These are phyloP conservation scores for Cyrtonyx montezumae DNA, from an alignment of 2,113 vertebrate species.

Conservation along the genomic window DNA sequence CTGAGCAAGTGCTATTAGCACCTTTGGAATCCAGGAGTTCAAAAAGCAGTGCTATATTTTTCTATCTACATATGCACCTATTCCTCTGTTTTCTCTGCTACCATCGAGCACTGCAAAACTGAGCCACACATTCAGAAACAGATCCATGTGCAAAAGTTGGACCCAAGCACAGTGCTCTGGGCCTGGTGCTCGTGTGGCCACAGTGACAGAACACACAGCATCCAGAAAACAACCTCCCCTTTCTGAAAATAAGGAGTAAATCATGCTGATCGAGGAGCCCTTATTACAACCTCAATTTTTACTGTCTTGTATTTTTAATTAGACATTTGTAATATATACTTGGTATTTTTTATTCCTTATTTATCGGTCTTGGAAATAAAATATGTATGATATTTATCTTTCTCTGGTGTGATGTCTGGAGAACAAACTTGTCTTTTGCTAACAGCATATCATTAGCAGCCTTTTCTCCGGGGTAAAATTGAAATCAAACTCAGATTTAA, in stretches of 20 bases:
- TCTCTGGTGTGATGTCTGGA: constrained; percentile 11
- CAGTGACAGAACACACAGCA: background rate
- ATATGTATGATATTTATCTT: constrained; percentile 66
- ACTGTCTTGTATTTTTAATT: background rate
- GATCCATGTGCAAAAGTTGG: rapidly evolving
- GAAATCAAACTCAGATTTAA: constrained; percentile 44
- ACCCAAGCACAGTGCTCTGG: background rate
- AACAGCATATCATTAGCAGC: constrained; percentile 20
- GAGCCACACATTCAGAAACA: background rate
- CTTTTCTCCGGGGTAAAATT: constrained; percentile 27
- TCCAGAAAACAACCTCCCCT: background rate
- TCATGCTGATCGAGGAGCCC: background rate
- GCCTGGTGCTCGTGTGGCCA: background rate
- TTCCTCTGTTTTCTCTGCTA: background rate
- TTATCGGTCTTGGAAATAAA: constrained; percentile 48
- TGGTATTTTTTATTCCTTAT: constrained; percentile 35
- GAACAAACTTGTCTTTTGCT: constrained; percentile 41
- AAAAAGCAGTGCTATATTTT: background rate
- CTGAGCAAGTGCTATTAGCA: background rate
- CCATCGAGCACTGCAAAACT: background rate
- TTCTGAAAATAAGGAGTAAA: background rate
- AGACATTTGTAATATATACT: background rate
- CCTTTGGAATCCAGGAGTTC: background rate
- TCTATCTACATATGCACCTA: background rate
- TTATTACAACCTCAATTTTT: background rate